Conservation (phyloP, 1,140 invertebrate species). For the Camponotus vicinus region DNA sequence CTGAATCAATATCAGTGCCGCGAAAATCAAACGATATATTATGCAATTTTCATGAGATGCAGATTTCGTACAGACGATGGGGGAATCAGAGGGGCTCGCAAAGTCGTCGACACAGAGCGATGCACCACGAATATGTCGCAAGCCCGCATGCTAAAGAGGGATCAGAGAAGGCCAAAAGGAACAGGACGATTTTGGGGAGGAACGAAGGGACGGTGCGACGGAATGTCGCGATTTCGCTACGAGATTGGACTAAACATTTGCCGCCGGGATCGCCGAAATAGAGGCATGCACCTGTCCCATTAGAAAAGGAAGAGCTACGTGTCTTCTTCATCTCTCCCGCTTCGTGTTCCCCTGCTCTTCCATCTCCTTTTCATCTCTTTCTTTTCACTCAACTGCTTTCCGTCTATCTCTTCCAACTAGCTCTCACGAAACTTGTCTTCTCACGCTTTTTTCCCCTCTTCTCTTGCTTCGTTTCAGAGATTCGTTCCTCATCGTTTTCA, state of each 20-base stretch:
- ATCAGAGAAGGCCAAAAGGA: conserved; percentile 51
- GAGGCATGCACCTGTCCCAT: conserved; percentile 69
- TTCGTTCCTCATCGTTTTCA: conserved; percentile 51
- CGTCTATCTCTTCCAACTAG: neutral
- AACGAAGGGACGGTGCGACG: conserved; percentile 23
- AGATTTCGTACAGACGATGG: neutral
- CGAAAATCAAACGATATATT: conserved; percentile 26
- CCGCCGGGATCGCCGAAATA: conserved; percentile 66
- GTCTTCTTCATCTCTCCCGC: conserved; percentile 19
- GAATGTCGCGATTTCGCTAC: conserved; percentile 71
- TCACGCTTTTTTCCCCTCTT: neutral
- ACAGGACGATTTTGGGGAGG: neutral
- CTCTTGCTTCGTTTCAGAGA: conserved; percentile 15
- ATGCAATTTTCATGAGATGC: conserved; percentile 50
- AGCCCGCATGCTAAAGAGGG: conserved; percentile 54
- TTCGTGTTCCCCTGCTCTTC: conserved; percentile 23
- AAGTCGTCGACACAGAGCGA: neutral
- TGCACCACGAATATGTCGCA: neutral
- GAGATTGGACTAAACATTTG: conserved; percentile 66
- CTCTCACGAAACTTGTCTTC: conserved; percentile 10
- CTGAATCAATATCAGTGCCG: neutral
- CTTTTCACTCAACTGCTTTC: conserved; percentile 26
- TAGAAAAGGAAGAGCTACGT: conserved; percentile 68
- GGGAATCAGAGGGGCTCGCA: neutral
- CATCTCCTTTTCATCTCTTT: conserved; percentile 19